Conservation (phyloP, 2,113 vertebrate species). For the Dermatemys mawii region DNA sequence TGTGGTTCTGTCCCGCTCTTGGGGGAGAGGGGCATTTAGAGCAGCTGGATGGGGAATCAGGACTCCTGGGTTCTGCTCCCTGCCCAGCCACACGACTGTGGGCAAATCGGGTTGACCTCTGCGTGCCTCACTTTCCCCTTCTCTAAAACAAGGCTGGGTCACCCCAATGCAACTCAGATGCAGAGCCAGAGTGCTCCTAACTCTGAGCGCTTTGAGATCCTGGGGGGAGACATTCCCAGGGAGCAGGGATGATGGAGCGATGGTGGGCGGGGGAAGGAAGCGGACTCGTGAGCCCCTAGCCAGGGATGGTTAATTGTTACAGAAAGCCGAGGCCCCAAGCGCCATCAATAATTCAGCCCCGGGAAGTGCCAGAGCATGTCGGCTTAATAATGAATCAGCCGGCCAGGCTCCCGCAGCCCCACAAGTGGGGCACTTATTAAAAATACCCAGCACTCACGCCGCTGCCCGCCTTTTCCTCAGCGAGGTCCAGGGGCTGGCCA, state of each 20-base stretch:
- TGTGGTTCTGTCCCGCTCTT: not conserved
- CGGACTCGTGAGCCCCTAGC: not conserved
- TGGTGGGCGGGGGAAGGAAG: no score
- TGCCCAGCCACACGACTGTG: not conserved
- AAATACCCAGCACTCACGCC: not conserved
- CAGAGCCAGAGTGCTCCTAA: not conserved
- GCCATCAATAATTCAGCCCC: not conserved
- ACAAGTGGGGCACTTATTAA: not conserved
- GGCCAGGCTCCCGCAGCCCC: not conserved
- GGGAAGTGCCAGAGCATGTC: not conserved
- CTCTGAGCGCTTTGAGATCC: not conserved
- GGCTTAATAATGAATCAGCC: slow-evolving; percentile 15
- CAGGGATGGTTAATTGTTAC: not conserved
- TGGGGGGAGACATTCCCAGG: not conserved
- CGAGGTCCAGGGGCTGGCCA: accelerated
- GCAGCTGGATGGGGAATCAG: not conserved
- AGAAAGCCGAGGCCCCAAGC: accelerated
- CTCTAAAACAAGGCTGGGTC: not conserved
- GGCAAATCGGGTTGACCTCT: not conserved
- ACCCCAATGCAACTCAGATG: not conserved
- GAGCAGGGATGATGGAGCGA: not conserved
- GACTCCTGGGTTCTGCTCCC: not conserved
- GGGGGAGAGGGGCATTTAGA: not conserved
- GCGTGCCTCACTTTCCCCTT: not conserved
- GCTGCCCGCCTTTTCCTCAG: not conserved